These are phyloP conservation scores for Tokudaia muenninki DNA, from an alignment of 2,797 vertebrate species.

Conservation along the genomic window DNA sequence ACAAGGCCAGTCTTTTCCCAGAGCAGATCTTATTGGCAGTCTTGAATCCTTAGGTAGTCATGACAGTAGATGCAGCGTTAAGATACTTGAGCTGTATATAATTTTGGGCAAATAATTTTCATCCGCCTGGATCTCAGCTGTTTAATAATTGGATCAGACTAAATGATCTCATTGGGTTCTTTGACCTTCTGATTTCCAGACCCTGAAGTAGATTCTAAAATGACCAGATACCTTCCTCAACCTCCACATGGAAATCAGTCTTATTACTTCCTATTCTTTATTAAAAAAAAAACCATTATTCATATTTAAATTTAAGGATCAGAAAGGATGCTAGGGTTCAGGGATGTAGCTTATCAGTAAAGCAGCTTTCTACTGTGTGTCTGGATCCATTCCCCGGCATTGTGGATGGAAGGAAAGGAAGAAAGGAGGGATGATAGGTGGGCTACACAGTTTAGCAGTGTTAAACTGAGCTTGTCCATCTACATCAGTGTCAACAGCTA, in stretches of 20 bases:
- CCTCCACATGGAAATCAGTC: not conserved
- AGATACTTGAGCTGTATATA: not conserved
- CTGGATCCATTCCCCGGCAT: not conserved
- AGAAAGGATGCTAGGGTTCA: not conserved
- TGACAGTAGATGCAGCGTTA: not conserved
- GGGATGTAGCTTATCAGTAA: not conserved
- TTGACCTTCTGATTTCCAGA: constrained; percentile 18
- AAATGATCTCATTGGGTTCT: not conserved
- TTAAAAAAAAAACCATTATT: constrained; percentile 10
- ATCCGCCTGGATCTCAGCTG: not conserved
- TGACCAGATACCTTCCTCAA: not conserved
- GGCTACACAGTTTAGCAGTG: not conserved
- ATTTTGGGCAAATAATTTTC: constrained; percentile 26
- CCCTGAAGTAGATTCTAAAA: constrained; percentile 20
- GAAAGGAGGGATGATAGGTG: not conserved
- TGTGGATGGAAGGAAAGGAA: not conserved
- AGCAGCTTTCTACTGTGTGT: not conserved
- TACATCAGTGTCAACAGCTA: not conserved
- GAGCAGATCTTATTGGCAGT: not conserved
- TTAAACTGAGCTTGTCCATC: not conserved
- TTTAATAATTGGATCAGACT: constrained; percentile 32
- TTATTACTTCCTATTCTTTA: constrained; percentile 56
- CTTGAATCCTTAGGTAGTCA: not conserved
- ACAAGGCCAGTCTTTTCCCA: not conserved
- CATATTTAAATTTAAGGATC: constrained; percentile 31